Conservation (phyloP, 2,888 invertebrate genomes). For the Stenodera caucasica region DNA sequence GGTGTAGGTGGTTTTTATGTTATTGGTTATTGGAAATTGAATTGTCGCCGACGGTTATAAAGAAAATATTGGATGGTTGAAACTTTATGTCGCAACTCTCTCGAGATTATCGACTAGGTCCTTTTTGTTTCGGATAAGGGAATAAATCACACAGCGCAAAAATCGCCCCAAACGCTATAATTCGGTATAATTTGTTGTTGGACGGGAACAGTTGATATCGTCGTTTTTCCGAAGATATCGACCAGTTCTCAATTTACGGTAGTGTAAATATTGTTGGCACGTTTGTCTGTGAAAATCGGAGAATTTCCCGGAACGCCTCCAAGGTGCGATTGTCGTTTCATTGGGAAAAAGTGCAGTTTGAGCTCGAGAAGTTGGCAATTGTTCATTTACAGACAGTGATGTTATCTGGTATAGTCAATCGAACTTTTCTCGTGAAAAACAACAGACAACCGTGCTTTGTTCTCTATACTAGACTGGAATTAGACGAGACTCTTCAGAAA, state of each 20-base stretch:
- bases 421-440: constrained; percentile 31
- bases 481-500: neutral
- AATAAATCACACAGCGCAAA: neutral
- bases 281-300: neutral
- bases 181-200: neutral
- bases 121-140: neutral
- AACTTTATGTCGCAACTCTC: neutral
- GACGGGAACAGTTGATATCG: neutral
- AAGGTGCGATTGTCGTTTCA: constrained; percentile 11
- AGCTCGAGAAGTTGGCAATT: constrained; percentile 29
- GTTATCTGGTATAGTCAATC: constrained; percentile 39
- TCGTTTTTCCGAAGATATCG: too few species aligned
- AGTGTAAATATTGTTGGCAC: too few species aligned
- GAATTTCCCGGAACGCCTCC: neutral
- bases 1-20: constrained; percentile 2
- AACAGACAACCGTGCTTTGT: neutral
- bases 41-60: constrained; percentile 38
- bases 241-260: too few species aligned
- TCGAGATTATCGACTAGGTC: neutral
- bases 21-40: constrained; percentile 39
- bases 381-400: constrained; percentile 34
- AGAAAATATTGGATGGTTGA: constrained; percentile 35
- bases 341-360: constrained; percentile 28
- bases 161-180: neutral
- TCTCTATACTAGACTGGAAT: neutral